These are phyloP conservation scores for Acanthiza pusilla DNA, from an alignment of 2,797 vertebrate species.

Conservation along the genomic window DNA sequence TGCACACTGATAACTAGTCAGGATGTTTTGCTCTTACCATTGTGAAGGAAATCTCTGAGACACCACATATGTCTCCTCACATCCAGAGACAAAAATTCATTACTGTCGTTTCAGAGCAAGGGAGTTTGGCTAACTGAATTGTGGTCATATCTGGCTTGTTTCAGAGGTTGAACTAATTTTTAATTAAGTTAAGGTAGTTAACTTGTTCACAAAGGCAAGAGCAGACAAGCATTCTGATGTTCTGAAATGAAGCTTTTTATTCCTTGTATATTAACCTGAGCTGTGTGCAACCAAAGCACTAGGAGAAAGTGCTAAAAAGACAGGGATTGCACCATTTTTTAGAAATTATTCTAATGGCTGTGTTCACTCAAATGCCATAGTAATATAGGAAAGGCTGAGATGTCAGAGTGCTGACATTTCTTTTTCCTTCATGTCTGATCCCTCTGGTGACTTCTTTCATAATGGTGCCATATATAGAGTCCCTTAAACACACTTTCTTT, in stretches of 20 bases:
- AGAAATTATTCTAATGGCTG: background rate
- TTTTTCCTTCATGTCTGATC: background rate
- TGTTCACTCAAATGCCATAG: background rate
- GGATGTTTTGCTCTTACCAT: background rate
- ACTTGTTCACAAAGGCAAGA: background rate
- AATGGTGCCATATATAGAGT: background rate
- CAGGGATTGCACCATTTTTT: background rate
- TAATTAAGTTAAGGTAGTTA: background rate
- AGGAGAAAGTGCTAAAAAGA: background rate
- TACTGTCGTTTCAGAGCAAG: background rate
- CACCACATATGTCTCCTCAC: background rate
- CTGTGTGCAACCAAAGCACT: background rate
- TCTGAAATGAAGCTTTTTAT: background rate
- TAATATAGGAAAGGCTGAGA: background rate
- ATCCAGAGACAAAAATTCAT: background rate
- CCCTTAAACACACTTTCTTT: background rate
- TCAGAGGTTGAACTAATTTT: background rate
- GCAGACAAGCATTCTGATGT: background rate
- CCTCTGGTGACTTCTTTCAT: background rate
- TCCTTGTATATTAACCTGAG: background rate
- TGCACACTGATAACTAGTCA: accelerated
- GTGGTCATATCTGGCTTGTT: background rate
- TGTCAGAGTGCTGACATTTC: background rate
- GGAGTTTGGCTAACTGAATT: background rate
- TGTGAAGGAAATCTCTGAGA: background rate